A percentile compares a stretch with the other conserved stretches of the same genome.
Evolutionary conservation across 2,113 vertebrate species (phyloP).

Genomic region (Vulpes ferrilata): DNA sequence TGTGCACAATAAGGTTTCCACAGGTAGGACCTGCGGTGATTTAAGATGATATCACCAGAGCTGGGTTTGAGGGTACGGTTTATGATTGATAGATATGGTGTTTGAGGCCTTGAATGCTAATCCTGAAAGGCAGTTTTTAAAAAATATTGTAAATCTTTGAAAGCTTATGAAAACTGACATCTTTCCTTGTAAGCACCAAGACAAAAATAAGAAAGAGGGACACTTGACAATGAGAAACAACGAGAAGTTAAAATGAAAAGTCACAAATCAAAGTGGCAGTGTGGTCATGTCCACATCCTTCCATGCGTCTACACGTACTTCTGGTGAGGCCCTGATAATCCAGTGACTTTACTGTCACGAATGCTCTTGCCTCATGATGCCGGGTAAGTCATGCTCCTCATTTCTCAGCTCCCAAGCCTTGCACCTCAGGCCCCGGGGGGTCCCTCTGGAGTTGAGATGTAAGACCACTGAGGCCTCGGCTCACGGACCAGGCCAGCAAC

Average conservation of each 20-base stretch:
- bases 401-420: background rate
- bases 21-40: background rate
- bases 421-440: background rate
- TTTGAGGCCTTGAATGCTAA: background rate
- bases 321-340: background rate
- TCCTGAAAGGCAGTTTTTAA: conserved; percentile 11
- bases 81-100: background rate
- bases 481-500: background rate
- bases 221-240: background rate
- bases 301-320: background rate
- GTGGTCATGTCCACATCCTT: background rate
- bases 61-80: background rate
- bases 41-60: too few relatives aligned
- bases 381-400: background rate
- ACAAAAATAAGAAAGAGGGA: conserved; percentile 50
- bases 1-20: conserved; percentile 55
- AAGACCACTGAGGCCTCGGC: background rate
- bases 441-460: background rate
- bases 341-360: background rate
- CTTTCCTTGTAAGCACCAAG: conserved; percentile 43
- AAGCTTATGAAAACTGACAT: conserved; percentile 50
- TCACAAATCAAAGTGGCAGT: background rate
- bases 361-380: background rate
- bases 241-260: background rate
- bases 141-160: conserved; percentile 41